Conservation (phyloP, 2,888 invertebrate species). For the Tachystola acroxantha region DNA sequence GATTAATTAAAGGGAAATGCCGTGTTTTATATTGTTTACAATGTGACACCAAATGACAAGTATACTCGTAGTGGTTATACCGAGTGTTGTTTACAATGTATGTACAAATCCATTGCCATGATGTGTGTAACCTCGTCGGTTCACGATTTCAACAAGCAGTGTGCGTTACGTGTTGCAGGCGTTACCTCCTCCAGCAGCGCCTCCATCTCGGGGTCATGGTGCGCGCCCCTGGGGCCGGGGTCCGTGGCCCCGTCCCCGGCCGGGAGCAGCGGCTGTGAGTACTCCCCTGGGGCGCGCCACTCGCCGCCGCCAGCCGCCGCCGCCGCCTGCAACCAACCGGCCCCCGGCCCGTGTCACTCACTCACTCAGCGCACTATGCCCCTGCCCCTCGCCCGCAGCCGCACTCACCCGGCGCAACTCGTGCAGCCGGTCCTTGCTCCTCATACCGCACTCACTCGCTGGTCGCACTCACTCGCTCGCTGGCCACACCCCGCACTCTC, state of each 20-base stretch:
- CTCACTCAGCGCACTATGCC: no score
- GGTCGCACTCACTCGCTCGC: constrained; percentile 25
- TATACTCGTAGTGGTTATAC: no score
- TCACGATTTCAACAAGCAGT: no score
- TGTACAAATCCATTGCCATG: no score
- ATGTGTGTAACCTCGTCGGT: no score
- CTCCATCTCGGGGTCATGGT: neutral
- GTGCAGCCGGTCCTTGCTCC: constrained; percentile 61
- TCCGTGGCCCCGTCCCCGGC: constrained; percentile 1
- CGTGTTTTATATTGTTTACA: no score
- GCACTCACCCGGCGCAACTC: constrained; percentile 59
- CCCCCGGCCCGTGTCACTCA: no score
- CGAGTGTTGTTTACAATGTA: no score
- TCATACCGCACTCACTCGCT: constrained; percentile 69
- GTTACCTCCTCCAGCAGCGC: constrained; percentile 3
- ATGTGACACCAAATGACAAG: no score
- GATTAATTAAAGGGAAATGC: no score
- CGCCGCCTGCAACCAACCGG: neutral
- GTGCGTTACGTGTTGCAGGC: no score
- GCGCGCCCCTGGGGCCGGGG: neutral
- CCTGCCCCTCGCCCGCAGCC: no score
- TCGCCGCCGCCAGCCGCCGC: neutral
- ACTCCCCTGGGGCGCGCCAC: neutral
- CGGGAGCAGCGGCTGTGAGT: constrained; percentile 6
- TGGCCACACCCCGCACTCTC: constrained; percentile 56